These are phyloP conservation scores for Enhydra lutris DNA, from an alignment of 2,113 vertebrate genomes.

Conservation along the genomic window DNA sequence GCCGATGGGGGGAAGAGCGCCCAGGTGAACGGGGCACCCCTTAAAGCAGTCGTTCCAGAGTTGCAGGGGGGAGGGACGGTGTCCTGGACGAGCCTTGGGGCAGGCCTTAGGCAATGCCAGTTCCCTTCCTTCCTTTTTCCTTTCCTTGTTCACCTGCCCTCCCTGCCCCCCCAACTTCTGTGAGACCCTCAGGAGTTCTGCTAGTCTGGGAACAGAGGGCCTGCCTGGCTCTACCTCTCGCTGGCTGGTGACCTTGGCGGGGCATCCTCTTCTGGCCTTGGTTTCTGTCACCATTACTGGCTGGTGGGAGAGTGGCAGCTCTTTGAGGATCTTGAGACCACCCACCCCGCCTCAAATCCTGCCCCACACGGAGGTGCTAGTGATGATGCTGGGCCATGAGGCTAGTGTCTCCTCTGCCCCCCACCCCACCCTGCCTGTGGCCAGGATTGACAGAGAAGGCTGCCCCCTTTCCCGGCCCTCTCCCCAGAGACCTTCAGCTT, in stretches of 20 bases:
- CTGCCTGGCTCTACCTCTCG: neutral
- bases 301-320: neutral
- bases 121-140: neutral
- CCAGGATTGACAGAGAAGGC: neutral
- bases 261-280: neutral
- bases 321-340: neutral
- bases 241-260: neutral
- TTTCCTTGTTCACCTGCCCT: neutral
- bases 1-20: neutral
- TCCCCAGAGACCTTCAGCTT: neutral
- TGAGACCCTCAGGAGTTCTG: neutral
- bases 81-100: neutral
- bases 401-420: neutral
- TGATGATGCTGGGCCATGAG: rapidly evolving
- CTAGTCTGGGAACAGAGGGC: neutral
- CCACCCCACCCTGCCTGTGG: rapidly evolving
- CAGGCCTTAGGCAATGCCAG: neutral
- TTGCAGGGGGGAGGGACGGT: neutral
- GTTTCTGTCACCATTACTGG: neutral
- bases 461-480: neutral
- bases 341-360: neutral
- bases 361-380: neutral
- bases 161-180: rapidly evolving
- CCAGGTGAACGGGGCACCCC: neutral
- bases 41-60: no score